Percentiles rank a stretch among this genome's conserved stretches.
These are phyloP conservation scores for Heliconius erato DNA, from an alignment of 2,888 invertebrate genomes.

Conservation along the genomic window DNA sequence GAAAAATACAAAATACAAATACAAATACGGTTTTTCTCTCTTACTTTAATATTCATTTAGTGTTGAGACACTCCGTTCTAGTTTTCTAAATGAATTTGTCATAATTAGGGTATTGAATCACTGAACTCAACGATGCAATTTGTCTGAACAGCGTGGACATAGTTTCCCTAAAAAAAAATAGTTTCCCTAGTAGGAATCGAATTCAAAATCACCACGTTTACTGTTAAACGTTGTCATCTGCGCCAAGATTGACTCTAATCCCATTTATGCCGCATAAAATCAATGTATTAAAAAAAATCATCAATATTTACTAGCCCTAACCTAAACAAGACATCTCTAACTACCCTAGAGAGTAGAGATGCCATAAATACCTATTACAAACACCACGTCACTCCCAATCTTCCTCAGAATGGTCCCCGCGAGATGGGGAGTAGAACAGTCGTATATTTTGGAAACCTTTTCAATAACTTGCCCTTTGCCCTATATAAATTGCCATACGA, in stretches of 20 bases:
- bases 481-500: constrained; percentile 64
- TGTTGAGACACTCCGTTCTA: background rate
- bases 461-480: constrained; percentile 59
- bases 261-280: background rate
- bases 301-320: background rate
- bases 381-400: constrained; percentile 58
- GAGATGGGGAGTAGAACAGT: constrained; percentile 60
- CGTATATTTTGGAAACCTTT: constrained; percentile 63
- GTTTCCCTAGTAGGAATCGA: background rate
- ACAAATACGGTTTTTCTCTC: too few species aligned
- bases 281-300: background rate
- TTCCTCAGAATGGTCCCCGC: constrained; percentile 61
- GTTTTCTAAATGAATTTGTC: too few species aligned
- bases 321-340: background rate
- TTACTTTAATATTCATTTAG: background rate
- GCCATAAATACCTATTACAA: constrained; percentile 48
- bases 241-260: background rate
- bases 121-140: background rate
- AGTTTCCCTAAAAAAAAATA: too few species aligned
- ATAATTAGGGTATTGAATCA: background rate
- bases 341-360: constrained; percentile 16
- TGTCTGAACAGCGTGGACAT: background rate
- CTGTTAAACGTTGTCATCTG: too few species aligned
- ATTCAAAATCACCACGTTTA: too few species aligned
- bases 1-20: too few species aligned